A percentile compares a stretch with the other conserved stretches of the same genome.
phyloP scores from a whole-genome alignment of 2,888 invertebrate species.

The Tipula confusa region DNA sequence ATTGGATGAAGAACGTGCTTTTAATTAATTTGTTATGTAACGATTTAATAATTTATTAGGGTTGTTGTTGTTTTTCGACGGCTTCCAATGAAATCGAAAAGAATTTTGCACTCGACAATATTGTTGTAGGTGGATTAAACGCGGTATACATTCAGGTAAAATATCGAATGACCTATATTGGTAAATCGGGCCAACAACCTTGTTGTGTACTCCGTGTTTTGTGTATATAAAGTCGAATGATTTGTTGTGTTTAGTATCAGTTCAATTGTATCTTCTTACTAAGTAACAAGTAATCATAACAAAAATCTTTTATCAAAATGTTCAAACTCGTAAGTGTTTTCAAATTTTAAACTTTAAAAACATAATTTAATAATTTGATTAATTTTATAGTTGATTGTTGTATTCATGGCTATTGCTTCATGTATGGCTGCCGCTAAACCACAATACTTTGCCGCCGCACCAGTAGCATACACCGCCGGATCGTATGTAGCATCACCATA shows the following conservation, averaged over 20 bases:
- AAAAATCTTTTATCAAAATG: neutral
- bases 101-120: neutral
- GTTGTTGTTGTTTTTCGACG: neutral
- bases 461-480: conserved; percentile 29
- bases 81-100: neutral
- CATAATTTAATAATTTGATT: neutral
- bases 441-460: conserved; percentile 35
- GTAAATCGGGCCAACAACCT: neutral
- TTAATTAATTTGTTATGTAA: neutral
- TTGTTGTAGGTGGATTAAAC: neutral
- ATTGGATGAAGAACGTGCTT: conserved; percentile 12
- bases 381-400: neutral
- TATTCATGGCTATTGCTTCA: conserved; percentile 33
- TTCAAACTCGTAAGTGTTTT: conserved; percentile 31
- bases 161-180: neutral
- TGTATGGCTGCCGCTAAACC: conserved; percentile 33
- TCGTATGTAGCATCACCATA: conserved; percentile 33
- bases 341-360: neutral
- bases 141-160: neutral
- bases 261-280: neutral
- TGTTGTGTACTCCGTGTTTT: neutral
- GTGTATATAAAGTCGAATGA: neutral
- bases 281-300: neutral
- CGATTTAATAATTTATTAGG: neutral
- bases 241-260: neutral